These are phyloP conservation scores for Hyles lineata DNA, from an alignment of 2,888 invertebrate species.

Conservation along the genomic window DNA sequence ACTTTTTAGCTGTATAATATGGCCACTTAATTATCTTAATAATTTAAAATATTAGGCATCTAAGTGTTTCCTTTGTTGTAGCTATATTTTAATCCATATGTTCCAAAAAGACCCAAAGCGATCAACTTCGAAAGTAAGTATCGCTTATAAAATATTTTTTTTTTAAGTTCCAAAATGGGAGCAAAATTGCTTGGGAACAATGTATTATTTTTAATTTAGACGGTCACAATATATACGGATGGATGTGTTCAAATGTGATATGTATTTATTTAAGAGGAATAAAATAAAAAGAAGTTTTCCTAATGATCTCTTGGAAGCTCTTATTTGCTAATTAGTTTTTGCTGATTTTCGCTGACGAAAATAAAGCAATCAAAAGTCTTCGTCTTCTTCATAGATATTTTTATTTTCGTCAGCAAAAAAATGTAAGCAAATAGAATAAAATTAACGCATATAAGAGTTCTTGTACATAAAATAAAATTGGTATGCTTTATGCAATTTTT, in stretches of 20 bases:
- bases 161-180: slow-evolving; percentile 28
- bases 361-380: slow-evolving; percentile 18
- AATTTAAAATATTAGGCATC: neutral
- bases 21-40: no score
- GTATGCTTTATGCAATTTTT: slow-evolving; percentile 75
- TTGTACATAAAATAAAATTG: slow-evolving; percentile 83
- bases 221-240: slow-evolving; percentile 68
- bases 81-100: neutral
- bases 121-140: slow-evolving; percentile 7
- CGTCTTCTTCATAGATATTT: neutral
- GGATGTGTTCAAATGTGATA: slow-evolving; percentile 85
- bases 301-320: slow-evolving; percentile 84
- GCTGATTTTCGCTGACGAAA: slow-evolving; percentile 52
- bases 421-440: slow-evolving; percentile 37
- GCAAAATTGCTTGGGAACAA: slow-evolving; percentile 26
- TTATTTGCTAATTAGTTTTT: slow-evolving; percentile 67
- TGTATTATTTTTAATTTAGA: slow-evolving; percentile 44
- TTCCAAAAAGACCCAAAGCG: slow-evolving; percentile 26
- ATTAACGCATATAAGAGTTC: slow-evolving; percentile 70
- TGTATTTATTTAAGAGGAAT: slow-evolving; percentile 77
- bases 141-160: slow-evolving; percentile 23
- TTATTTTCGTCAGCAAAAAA: slow-evolving; percentile 48
- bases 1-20: no score
- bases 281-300: slow-evolving; percentile 79
- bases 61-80: slow-evolving; percentile 21